Percentiles rank a stretch among this genome's conserved stretches.
Conservation (phyloP, 2,797 vertebrate genomes). For the Microctenopoma stevenorrisi region DNA sequence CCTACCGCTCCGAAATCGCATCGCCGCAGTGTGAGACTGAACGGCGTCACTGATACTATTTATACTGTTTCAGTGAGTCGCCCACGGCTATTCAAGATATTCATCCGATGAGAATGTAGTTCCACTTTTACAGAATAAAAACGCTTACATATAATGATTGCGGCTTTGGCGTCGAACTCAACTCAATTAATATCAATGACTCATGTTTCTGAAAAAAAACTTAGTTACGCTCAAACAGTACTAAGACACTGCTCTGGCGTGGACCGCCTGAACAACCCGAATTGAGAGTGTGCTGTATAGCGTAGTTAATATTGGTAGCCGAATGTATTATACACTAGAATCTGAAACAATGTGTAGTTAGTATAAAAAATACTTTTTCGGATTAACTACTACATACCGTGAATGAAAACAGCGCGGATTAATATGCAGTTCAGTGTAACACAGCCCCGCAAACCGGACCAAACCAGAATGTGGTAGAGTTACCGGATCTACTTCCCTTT, state of each 20-base stretch:
- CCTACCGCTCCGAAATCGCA: fast-evolving
- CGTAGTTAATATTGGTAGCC: not conserved
- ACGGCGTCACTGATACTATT: not conserved
- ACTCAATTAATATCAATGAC: fast-evolving
- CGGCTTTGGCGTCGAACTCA: fast-evolving
- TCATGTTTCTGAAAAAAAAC: fast-evolving
- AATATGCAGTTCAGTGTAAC: slow-evolving; percentile 53
- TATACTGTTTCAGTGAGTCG: slow-evolving; percentile 58
- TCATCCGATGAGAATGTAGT: slow-evolving; percentile 75
- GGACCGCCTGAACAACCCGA: not conserved
- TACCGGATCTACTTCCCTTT: slow-evolving; percentile 63
- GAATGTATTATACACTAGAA: fast-evolving
- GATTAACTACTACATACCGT: too few relatives aligned
- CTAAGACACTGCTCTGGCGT: not conserved
- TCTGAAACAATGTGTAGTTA: fast-evolving
- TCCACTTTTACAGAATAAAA: not conserved
- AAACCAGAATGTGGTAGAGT: slow-evolving; percentile 69
- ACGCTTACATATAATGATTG: not conserved
- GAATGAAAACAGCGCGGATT: slow-evolving; percentile 63
- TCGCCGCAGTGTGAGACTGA: not conserved
- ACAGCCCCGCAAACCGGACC: slow-evolving; percentile 69
- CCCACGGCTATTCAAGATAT: not conserved
- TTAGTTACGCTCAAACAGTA: fast-evolving
- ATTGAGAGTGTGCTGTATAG: fast-evolving
- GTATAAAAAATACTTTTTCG: not conserved